phyloP scores from a whole-genome alignment of 2,888 invertebrate genomes.

The Theristus sp. region DNA sequence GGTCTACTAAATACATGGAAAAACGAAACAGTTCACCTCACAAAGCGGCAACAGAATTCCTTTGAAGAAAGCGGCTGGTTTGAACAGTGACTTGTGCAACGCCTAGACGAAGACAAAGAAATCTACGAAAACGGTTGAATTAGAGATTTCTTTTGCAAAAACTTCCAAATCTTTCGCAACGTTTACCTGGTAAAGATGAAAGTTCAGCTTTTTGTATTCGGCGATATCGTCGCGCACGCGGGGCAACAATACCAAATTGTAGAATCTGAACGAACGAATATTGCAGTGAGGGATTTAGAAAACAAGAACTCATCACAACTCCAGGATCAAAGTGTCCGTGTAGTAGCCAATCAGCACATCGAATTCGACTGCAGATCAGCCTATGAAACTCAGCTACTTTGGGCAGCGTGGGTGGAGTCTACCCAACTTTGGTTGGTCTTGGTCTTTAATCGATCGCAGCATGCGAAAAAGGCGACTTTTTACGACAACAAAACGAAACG shows the following conservation, averaged over 20 bases:
- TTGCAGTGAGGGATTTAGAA: background rate
- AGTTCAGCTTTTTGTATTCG: slow-evolving; percentile 83
- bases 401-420: no score
- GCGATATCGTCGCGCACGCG: slow-evolving; percentile 74
- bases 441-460: no score
- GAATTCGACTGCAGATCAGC: no score
- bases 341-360: no score
- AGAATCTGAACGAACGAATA: slow-evolving; percentile 41
- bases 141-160: no score
- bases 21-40: slow-evolving; percentile 33
- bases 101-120: no score
- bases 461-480: no score
- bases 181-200: slow-evolving; percentile 65
- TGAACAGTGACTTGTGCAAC: slow-evolving; percentile 72
- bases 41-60: slow-evolving; percentile 48
- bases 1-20: slow-evolving; percentile 1
- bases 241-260: slow-evolving; percentile 74
- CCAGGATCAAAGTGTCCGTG: no score
- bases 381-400: no score
- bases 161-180: background rate
- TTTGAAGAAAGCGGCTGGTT: slow-evolving; percentile 96
- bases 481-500: background rate
- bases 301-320: no score
- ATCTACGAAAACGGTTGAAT: no score
- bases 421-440: no score